Base-by-base conservation (phyloP, 2,888 invertebrate genomes). In the Diabrotica balteata region DNA sequence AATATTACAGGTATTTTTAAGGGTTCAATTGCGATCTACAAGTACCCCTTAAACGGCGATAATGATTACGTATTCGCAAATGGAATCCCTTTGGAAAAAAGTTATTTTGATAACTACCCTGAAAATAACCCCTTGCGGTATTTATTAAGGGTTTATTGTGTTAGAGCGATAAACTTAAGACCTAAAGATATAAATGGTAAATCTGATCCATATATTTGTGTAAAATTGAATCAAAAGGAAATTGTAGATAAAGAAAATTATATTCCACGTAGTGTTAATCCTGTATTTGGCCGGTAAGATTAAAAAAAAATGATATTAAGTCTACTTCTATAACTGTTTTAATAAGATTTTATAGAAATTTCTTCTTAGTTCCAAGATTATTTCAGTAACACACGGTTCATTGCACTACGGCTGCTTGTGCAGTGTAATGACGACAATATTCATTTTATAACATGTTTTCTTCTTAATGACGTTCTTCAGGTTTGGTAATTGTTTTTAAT, bases 161-260 rank as follows among this genome's bases (percentile, higher is more conserved):
- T 95, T 1, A 88, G 88, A 83, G 95, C 90, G 0, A 79, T 90
- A 8, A 89, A 92, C 76, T 85, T 96, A 17, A 88, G 89, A 67
- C 90, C 93, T 0, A 90, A 88, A 72, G 93, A 94, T 77, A 84
- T 88, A 10, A 87, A 85, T 70, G 91, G 91, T 7, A 88, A 90
- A 81, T 90, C 93, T 0, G 93, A 96, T 83, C 91, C 95, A 0
- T 96, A 93, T 78, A 85, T 95, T 0, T 86, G 88, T 10, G 81
- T 96, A 7, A 87, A 86, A 63, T 87, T 95, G 54, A 93, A 93
- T 0, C 87, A 87, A 58, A 89, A 88, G 66, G 84, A 85, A 1
- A 83, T 90, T 51, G 88, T 87, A 51, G 93, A 95, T 81, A 87
- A 89, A 60, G 90, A 91, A 11, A 88, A 90, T 75, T 91, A 90